phyloP scores from a whole-genome alignment of 2,888 invertebrate genomes.

The Danaus chrysippus region DNA sequence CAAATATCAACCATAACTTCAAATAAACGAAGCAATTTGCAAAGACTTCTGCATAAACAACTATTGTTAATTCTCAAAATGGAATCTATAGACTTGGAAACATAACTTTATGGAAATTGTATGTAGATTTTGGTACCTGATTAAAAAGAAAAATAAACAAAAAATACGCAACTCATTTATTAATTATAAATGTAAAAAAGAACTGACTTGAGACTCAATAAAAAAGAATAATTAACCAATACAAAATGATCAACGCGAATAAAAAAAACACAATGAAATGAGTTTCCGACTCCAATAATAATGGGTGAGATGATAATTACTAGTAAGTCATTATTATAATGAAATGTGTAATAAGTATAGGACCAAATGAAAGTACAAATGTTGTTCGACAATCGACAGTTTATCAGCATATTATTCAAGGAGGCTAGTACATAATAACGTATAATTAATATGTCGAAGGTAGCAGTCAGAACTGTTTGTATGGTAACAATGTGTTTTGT shows the following conservation, averaged over 20 bases:
- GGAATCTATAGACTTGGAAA: too few species aligned
- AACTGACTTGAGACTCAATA: constrained; percentile 32
- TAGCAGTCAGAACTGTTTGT: constrained; percentile 72
- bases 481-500: constrained; percentile 39
- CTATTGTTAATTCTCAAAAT: too few species aligned
- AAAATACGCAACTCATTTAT: too few species aligned
- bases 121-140: too few species aligned
- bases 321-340: constrained; percentile 32
- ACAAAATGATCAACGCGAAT: constrained; percentile 27
- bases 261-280: constrained; percentile 45
- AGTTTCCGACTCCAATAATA: constrained; percentile 54
- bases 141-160: too few species aligned
- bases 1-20: too few species aligned
- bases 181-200: not conserved
- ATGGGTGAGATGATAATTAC: constrained; percentile 54
- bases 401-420: constrained; percentile 25
- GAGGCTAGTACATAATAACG: constrained; percentile 69
- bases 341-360: constrained; percentile 14
- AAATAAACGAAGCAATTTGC: too few species aligned
- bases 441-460: constrained; percentile 74
- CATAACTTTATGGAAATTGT: too few species aligned
- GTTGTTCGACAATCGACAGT: constrained; percentile 6
- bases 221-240: constrained; percentile 38
- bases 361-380: constrained; percentile 43
- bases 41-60: too few species aligned